Evolutionary conservation across 2,113 vertebrate species (phyloP).

Genomic region (Acrocephalus kingi): DNA sequence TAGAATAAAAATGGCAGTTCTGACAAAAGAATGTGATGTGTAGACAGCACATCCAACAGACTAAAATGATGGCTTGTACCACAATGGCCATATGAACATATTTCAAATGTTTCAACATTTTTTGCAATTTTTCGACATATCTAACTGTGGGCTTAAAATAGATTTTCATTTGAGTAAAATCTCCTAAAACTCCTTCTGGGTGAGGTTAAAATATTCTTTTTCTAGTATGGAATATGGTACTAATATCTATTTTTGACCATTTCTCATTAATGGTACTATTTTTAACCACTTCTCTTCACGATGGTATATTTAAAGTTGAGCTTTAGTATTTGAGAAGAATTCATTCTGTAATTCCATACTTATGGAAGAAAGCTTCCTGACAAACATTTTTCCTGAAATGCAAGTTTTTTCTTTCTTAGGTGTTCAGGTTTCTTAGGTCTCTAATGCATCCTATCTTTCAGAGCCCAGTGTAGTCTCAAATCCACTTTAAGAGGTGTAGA

Average conservation of each 20-base stretch:
- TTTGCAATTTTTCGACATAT: background rate
- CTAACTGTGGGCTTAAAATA: background rate
- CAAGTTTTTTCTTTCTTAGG: background rate
- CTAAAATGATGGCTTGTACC: background rate
- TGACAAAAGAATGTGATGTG: background rate
- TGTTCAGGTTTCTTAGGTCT: background rate
- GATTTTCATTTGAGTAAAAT: background rate
- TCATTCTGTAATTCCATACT: background rate
- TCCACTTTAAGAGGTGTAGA: background rate
- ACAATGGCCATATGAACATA: background rate
- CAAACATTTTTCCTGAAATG: background rate
- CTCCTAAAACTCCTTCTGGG: background rate
- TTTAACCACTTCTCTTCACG: conserved; percentile 4
- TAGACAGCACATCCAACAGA: background rate
- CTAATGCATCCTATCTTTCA: conserved; percentile 2
- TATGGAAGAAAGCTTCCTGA: background rate
- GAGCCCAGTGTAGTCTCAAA: background rate
- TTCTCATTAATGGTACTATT: background rate
- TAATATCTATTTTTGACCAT: background rate
- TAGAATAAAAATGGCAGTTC: background rate
- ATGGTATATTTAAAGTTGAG: background rate
- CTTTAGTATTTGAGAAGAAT: background rate
- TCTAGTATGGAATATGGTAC: background rate
- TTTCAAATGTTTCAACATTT: background rate
- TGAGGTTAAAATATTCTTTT: background rate